Conservation (phyloP, 2,113 vertebrate species). For the Diadophis punctatus region DNA sequence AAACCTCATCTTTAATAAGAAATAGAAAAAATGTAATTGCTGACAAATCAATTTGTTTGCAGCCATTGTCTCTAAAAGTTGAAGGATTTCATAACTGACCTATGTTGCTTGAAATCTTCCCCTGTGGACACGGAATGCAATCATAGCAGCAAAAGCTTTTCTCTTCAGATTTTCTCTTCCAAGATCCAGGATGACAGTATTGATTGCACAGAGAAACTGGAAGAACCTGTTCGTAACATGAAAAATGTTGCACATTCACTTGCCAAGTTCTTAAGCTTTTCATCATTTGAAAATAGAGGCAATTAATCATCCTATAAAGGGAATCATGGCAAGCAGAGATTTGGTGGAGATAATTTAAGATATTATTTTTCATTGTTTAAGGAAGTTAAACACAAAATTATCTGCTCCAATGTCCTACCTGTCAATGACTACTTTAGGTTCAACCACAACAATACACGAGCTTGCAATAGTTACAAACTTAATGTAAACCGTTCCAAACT, state of each 20-base stretch:
- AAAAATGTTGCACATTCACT: background rate
- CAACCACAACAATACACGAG: no score
- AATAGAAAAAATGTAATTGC: no score
- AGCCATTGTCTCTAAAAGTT: no score
- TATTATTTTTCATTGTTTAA: no score
- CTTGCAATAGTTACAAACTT: no score
- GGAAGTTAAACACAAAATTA: no score
- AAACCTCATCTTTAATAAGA: no score
- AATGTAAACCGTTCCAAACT: no score
- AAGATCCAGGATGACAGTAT: background rate
- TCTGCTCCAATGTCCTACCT: no score
- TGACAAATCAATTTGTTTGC: no score
- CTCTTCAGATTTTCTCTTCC: background rate
- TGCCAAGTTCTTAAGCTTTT: background rate
- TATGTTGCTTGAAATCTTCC: background rate
- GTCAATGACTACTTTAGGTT: no score
- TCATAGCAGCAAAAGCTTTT: background rate
- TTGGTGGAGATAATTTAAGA: background rate
- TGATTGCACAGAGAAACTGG: background rate
- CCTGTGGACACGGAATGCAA: background rate
- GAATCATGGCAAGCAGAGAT: no score
- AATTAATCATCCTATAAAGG: background rate
- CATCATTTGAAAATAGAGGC: background rate
- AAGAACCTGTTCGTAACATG: background rate
- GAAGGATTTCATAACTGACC: background rate